Evolutionary conservation across 64 coral and sea anemone species (phyloP).

Genomic region (Montipora capricornis): DNA sequence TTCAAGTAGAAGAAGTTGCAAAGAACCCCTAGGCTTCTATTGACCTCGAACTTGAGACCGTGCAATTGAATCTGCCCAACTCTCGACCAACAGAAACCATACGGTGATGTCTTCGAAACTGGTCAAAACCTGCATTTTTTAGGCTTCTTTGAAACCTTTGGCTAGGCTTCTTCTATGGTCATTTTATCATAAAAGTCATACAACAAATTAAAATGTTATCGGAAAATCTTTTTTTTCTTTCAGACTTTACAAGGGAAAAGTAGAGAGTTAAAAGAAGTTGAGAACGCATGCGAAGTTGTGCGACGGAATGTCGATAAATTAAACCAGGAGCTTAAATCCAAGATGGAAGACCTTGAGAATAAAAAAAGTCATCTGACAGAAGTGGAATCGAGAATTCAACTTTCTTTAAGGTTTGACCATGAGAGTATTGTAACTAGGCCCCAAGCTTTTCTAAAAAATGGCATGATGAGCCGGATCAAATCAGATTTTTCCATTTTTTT

Average conservation of each 20-base stretch:
- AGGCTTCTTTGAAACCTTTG: too few species aligned
- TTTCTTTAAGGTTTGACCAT: conserved; percentile 71
- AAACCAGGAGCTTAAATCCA: conserved; percentile 49
- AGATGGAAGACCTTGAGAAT: conserved; percentile 63
- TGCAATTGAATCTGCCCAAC: too few species aligned
- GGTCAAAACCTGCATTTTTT: too few species aligned
- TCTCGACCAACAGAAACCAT: too few species aligned
- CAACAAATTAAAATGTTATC: not conserved
- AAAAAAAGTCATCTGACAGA: conserved; percentile 61
- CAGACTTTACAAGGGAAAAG: conserved; percentile 29
- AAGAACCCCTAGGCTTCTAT: too few species aligned
- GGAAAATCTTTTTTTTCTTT: not conserved
- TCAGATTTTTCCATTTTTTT: too few species aligned
- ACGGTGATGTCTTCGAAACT: too few species aligned
- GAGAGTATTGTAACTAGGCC: not conserved
- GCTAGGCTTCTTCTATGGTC: too few species aligned
- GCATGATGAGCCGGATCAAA: too few species aligned
- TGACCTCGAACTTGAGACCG: too few species aligned
- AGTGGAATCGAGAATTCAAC: conserved; percentile 69
- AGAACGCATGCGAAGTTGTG: conserved; percentile 7
- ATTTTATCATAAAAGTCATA: too few species aligned
- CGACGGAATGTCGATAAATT: conserved; percentile 67
- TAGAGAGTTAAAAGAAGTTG: conserved; percentile 21
- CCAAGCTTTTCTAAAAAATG: not conserved
- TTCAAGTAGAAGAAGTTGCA: too few species aligned